Evolutionary conservation across 2,797 vertebrate species (phyloP), one percentile per base, ranked within the genome.

Genomic region (Oreochromis mossambicus): DNA sequence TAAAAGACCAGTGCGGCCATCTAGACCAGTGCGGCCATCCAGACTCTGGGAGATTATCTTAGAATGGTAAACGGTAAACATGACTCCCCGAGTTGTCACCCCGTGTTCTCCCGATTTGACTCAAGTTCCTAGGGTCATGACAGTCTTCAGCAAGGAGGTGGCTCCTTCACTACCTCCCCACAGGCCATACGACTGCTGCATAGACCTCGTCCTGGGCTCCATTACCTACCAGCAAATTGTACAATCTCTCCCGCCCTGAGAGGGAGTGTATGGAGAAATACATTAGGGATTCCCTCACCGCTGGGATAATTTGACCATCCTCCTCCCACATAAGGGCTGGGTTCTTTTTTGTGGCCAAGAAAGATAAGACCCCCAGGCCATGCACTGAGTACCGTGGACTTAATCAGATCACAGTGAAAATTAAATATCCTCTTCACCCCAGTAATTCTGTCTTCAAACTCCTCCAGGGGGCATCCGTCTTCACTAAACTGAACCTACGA

Each of bases 81-180:
- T 19, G 56, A 61, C 29, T 34, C 1, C 0, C 15, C 0, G 1
- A 34, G 29, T 19, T 32, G 15, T 34, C 0, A 32, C 15, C 29
- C 29, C 15, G 0, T 58, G 29, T 58, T 58, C 24, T 15, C 24
- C 24, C 7, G 2, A 55, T 55, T 55, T 29, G 13, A 5, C 54
- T 2, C 13, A 2, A 56, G 24, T 5, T 56, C 56, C 29, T 32
- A 32, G 55, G 55, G 26, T 58, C 26, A 32, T 5, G 15, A 58
- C 55, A 32, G 55, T 58, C 55, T 58, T 58, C 55, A 58, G 55
- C 15, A 32, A 32, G 26, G 26, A 58, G 3, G 32, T 10, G 55
- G 55, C 8, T 58, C 8, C 26, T 58, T 58, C 26, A 58, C 26
- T 32, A 17, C 14, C 15, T 58, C 55, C 26, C 26, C 32, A 32